Conservation (phyloP, 2,888 invertebrate genomes). For the Lysandra coridon region DNA sequence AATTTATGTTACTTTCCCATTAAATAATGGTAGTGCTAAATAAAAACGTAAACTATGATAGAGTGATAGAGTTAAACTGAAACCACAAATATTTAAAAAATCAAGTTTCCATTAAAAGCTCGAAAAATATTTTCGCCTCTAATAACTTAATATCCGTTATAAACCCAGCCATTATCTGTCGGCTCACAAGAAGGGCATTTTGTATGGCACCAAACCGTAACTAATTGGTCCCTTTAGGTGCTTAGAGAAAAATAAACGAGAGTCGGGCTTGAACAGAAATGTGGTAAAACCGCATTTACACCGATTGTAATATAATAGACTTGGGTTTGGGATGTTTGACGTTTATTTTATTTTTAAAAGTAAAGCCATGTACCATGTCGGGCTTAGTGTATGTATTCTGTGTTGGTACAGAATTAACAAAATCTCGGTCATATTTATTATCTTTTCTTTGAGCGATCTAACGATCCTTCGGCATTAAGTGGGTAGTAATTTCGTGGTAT, state of each 20-base stretch:
- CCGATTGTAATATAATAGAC: conserved; percentile 55
- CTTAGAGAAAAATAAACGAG: conserved; percentile 60
- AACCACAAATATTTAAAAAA: not conserved
- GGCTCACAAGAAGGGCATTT: conserved; percentile 44
- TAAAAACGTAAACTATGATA: not conserved
- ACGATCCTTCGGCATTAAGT: not conserved
- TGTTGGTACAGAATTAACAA: not conserved
- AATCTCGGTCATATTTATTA: not conserved
- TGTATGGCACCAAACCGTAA: conserved; percentile 62
- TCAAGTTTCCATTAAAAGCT: not conserved
- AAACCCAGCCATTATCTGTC: conserved; percentile 34
- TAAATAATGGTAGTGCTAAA: not conserved
- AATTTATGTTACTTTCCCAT: not conserved
- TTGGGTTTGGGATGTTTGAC: conserved; percentile 47
- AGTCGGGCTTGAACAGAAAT: conserved; percentile 53
- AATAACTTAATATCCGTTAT: conserved; percentile 38
- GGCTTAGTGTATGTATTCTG: not conserved
- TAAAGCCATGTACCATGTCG: conserved; percentile 13
- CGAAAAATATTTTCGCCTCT: conserved; percentile 22
- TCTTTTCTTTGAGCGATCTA: not conserved
- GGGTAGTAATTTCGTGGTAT: conserved; percentile 9
- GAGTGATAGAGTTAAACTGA: not conserved
- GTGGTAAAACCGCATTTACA: conserved; percentile 54
- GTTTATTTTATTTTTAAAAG: conserved; percentile 11
- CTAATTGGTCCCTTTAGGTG: conserved; percentile 70